These are phyloP conservation scores for Netelia inedita DNA, from an alignment of 2,888 invertebrate species.

Conservation along the genomic window DNA sequence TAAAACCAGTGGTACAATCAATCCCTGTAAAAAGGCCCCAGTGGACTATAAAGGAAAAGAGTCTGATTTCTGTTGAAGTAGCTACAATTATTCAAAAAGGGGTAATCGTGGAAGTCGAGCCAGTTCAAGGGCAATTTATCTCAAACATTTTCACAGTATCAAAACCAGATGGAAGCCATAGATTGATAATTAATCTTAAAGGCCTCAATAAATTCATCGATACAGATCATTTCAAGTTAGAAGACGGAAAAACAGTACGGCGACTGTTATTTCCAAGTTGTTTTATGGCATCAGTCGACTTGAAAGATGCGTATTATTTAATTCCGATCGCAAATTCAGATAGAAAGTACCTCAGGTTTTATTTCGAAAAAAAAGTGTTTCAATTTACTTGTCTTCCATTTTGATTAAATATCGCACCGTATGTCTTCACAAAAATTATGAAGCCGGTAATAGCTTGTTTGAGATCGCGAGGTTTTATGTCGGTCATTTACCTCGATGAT, in stretches of 20 bases:
- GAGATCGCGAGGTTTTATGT: constrained; percentile 14
- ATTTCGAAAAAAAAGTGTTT: constrained; percentile 5
- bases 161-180: background rate
- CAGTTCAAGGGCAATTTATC: background rate
- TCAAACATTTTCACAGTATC: background rate
- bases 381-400: constrained; percentile 28
- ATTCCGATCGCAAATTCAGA: constrained; percentile 26
- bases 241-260: constrained; percentile 22
- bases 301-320: constrained; percentile 45
- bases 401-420: constrained; percentile 21
- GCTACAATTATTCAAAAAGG: constrained; percentile 1
- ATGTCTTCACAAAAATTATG: constrained; percentile 31
- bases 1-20: background rate
- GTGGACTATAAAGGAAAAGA: constrained; percentile 46
- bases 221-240: background rate
- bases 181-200: constrained; percentile 1
- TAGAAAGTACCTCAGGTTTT: constrained; percentile 41
- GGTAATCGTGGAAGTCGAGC: background rate
- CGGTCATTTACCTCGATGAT: constrained; percentile 62
- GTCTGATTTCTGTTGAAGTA: constrained; percentile 7
- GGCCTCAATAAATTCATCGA: background rate
- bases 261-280: constrained; percentile 14
- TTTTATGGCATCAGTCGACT: constrained; percentile 41
- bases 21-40: constrained; percentile 40
- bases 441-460: constrained; percentile 50